Evolutionary conservation across 2,888 invertebrate species (phyloP), one percentile per base, ranked within the genome.

Genomic region (Drosophila tanythrix): DNA sequence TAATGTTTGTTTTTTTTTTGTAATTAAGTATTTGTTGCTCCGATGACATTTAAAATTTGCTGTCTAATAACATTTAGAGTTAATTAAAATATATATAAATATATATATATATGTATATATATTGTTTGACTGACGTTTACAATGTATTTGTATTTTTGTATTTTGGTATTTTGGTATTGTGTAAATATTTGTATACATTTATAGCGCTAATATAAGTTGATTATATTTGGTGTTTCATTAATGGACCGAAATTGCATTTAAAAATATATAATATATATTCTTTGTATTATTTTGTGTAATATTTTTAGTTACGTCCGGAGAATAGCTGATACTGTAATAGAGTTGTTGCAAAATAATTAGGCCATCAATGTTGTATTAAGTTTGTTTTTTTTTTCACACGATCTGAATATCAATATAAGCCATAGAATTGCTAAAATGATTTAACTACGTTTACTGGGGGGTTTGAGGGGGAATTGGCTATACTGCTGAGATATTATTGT

Each of bases 261-360:
- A 86, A 88, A 83, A 76, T 72, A 89, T 85, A 85, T 82, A 75
- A 66, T 69, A 43, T 63, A 79, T 70, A n/a, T 46, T 79, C 21
- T 57, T 71, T 76, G 11, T 36, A 27, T 33, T 33, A 69, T 60
- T 74, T 51, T 77, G 69, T 78, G 73, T 83, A 59, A 40, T 56
- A 38, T 56, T 60, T 90, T 94, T 95, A 95, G 92, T 94, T 94
- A 94, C 95, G 94, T 94, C 95, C 95, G 94, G 95, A 94, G 94
- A 95, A 95, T 94, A 95, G 95, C 94, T 95, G 95, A 93, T 94
- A 94, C 95, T 95, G 95, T 92, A 95, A 95, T 94, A 92, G 88
- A 88, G 94, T 94, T 94, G 76, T 84, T 89, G 82, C 87, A 86
- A 85, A 89, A 88, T 89, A 86, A 88, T 84, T 90, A 90, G 75